Conservation (phyloP, 2,113 vertebrate genomes). For the Paradoxurus hermaphroditus region DNA sequence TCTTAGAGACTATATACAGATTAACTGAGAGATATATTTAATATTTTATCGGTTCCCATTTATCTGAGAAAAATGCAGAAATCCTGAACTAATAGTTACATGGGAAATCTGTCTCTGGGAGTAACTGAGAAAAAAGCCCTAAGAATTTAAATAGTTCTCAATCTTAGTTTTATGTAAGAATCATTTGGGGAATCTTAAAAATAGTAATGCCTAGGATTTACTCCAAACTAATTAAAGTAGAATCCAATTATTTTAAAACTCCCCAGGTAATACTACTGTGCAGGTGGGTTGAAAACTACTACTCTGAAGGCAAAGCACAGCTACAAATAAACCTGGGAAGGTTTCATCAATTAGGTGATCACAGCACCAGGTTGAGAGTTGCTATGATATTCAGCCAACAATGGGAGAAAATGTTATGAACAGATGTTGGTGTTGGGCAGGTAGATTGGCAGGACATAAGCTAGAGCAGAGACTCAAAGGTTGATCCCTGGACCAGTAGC, state of each 20-base stretch:
- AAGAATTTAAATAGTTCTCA: neutral
- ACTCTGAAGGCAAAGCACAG: neutral
- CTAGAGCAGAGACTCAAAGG: neutral
- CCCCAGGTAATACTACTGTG: neutral
- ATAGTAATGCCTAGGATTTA: neutral
- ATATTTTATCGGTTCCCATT: neutral
- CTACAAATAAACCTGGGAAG: neutral
- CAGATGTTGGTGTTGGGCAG: neutral
- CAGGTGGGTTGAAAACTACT: neutral
- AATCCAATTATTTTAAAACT: conserved; percentile 28
- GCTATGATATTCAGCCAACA: neutral
- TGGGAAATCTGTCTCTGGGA: neutral
- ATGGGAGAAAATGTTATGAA: neutral
- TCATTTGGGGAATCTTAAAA: neutral
- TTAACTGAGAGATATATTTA: neutral
- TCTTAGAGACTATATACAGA: neutral
- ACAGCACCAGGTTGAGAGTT: neutral
- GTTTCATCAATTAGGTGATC: neutral
- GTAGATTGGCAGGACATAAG: neutral
- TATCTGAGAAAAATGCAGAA: neutral
- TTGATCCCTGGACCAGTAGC: neutral
- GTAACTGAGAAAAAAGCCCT: neutral
- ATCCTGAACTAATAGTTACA: neutral
- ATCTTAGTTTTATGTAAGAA: neutral
- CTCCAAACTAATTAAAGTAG: neutral